phyloP scores from a whole-genome alignment of 2,797 vertebrate genomes.

The Oryzias dopingdopingensis region DNA sequence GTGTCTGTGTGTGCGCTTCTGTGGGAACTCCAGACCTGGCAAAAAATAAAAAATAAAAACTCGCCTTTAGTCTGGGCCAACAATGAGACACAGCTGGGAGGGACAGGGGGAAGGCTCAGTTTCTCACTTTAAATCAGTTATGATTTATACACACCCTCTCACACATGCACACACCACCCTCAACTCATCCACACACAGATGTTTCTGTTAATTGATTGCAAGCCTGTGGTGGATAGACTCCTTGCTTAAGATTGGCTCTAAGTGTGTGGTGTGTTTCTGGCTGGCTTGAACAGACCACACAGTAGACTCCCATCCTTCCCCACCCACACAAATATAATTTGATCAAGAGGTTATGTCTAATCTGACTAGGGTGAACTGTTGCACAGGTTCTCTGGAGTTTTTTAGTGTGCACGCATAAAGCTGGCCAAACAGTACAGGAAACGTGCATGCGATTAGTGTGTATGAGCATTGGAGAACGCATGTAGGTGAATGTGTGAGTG shows the following conservation, averaged over 20 bases:
- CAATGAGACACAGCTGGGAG: slow-evolving; percentile 49
- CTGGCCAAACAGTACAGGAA: slow-evolving; percentile 5
- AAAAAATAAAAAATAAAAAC: slow-evolving; percentile 39
- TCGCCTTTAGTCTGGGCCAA: slow-evolving; percentile 39
- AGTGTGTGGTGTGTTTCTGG: slow-evolving; percentile 68
- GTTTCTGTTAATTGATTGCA: slow-evolving; percentile 61
- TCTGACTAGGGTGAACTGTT: slow-evolving; percentile 16
- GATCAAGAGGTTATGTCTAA: slow-evolving; percentile 40
- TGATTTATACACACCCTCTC: slow-evolving; percentile 45
- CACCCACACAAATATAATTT: slow-evolving; percentile 48
- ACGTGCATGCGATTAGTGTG: slow-evolving; percentile 3
- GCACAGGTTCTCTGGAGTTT: slow-evolving; percentile 16
- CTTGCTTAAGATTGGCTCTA: slow-evolving; percentile 65
- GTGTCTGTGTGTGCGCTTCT: slow-evolving; percentile 16
- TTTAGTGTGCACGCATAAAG: background rate
- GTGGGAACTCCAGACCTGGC: slow-evolving; percentile 54
- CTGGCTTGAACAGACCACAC: slow-evolving; percentile 63
- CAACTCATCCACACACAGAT: slow-evolving; percentile 50
- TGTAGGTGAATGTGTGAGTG: slow-evolving; percentile 25
- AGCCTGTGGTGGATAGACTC: slow-evolving; percentile 43
- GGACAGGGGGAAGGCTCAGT: slow-evolving; percentile 49
- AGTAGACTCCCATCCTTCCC: slow-evolving; percentile 32
- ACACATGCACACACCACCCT: slow-evolving; percentile 24
- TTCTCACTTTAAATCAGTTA: slow-evolving; percentile 60
- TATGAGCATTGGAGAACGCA: slow-evolving; percentile 10